Evolutionary conservation across 64 coral and sea anemone genomes (phyloP), one percentile per base, ranked within the genome.

Genomic region (Cladopsammia gracilis): DNA sequence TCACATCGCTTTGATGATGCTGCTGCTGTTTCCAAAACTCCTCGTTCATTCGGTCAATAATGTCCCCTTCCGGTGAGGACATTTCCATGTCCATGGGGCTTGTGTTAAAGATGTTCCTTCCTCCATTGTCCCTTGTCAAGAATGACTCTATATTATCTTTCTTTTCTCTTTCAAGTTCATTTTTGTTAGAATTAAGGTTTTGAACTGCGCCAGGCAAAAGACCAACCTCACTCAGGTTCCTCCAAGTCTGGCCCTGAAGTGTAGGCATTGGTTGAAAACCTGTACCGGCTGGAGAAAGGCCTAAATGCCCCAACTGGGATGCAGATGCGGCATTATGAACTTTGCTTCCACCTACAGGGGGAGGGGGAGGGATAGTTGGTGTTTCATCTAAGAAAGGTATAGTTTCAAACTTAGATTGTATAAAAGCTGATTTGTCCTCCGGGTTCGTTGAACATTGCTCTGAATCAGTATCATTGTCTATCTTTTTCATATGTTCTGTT

Each of bases 21-120:
- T 82, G 68, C 8, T 79, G 82, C 58, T 84, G 61, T 69, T 91
- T 71, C 96, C 96, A 98, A 73, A 98, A 98, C 42, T 98, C 92
- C 25, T 98, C 92, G 77, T 98, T 98, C 85, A 98, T 87, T 81
- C 77, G 78, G 23, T 98, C 96, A 19, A 98, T 98, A 25, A 98
- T 94, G 45, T 98, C 96, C 4, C 45, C 95, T 73, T 94, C 95
- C 6, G 94, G 94, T 53, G 95, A 92, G 0, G 96, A 98, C 91
- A 94, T 91, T 43, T 98, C 96, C 96, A 94, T 98, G 51, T 98
- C 96, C 50, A 98, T 64, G 5, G 96, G 92, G 54, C 88, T 91
- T 66, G 58, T 45, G 54, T 66, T 88, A 45, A 82, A 83, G 25
- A 82, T 74, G 13, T 77, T 71, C 7, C 45, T 19, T 42, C 25